Evolutionary conservation across 1,140 invertebrate species (phyloP).

Genomic region (Doryteuthis pealeii): DNA sequence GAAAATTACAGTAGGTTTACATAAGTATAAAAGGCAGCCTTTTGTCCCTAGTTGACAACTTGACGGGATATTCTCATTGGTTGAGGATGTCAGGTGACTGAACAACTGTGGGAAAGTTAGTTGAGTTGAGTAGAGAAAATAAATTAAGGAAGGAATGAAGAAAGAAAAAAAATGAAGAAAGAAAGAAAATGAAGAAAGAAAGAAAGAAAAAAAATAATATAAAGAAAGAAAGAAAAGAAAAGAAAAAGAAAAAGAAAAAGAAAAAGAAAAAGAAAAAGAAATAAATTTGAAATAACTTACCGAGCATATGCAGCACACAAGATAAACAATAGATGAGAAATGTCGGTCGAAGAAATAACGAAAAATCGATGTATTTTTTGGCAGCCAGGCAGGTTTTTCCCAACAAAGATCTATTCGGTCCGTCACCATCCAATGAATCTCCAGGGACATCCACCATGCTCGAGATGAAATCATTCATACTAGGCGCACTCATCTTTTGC

Average conservation of each 20-base stretch:
- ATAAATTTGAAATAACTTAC: no score
- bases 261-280: background rate
- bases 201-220: slow-evolving; percentile 46
- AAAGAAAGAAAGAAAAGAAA: slow-evolving; percentile 14
- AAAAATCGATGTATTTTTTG: slow-evolving; percentile 4
- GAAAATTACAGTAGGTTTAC: no score
- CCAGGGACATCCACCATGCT: background rate
- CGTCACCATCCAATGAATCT: background rate
- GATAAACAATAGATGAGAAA: background rate
- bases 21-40: no score
- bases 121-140: no score
- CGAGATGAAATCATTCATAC: slow-evolving; percentile 1
- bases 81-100: no score
- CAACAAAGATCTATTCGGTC: background rate
- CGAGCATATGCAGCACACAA: background rate
- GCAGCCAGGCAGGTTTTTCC: background rate
- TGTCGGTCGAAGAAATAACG: background rate
- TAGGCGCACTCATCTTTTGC: background rate
- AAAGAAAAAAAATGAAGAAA: no score
- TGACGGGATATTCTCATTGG: no score
- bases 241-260: no score
- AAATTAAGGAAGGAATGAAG: no score
- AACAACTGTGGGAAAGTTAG: no score
- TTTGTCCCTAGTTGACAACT: no score
- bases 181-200: slow-evolving; percentile 30